Percentiles rank a stretch among this genome's conserved stretches.
Conservation (phyloP, 2,888 invertebrate species). For the Heliconius hortense region DNA sequence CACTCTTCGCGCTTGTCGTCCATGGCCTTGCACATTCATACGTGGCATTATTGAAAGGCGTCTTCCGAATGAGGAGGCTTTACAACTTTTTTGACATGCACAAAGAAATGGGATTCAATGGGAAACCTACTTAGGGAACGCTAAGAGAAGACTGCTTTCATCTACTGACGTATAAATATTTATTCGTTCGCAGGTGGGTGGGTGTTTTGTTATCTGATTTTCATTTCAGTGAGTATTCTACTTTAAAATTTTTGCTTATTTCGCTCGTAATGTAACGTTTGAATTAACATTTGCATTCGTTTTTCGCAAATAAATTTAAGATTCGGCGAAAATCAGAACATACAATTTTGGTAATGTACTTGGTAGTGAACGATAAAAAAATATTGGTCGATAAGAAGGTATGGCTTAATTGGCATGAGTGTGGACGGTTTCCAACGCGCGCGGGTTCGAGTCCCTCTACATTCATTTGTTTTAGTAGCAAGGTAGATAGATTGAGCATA, state of each 20-base stretch:
- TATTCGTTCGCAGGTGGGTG: constrained; percentile 53
- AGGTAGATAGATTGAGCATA: no score
- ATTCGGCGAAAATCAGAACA: constrained; percentile 23
- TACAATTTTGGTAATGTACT: constrained; percentile 29
- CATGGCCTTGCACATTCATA: constrained; percentile 35
- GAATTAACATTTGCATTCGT: constrained; percentile 40
- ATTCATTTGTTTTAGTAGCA: no score
- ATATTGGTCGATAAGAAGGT: no score
- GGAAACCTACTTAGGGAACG: constrained; percentile 48
- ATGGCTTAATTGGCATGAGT: no score
- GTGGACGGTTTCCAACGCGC: neutral
- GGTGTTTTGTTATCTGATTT: constrained; percentile 47
- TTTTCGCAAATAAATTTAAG: constrained; percentile 38
- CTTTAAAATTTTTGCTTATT: constrained; percentile 33
- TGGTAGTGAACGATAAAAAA: constrained; percentile 1
- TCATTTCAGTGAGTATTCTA: constrained; percentile 48
- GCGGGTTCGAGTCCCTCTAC: neutral
- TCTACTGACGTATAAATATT: constrained; percentile 52
- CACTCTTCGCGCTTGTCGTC: constrained; percentile 38
- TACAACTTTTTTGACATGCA: constrained; percentile 55
- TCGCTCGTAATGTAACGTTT: constrained; percentile 22
- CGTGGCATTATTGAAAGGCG: constrained; percentile 54
- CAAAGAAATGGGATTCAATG: constrained; percentile 52
- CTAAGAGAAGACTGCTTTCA: constrained; percentile 46
- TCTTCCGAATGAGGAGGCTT: constrained; percentile 57